Evolutionary conservation across 2,113 vertebrate species (phyloP).

Genomic region (Eonycteris spelaea): DNA sequence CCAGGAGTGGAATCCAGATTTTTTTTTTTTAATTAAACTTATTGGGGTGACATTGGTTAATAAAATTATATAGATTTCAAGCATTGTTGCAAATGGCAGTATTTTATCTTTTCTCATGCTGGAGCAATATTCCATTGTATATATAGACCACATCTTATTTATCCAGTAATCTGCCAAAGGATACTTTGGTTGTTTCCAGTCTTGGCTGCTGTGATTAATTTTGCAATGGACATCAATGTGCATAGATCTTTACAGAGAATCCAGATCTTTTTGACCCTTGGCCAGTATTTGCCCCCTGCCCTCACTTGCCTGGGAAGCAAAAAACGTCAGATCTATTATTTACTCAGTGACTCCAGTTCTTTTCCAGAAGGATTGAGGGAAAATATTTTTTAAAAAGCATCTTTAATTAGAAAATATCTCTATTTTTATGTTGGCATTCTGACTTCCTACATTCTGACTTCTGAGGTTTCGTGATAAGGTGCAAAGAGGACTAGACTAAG

Average conservation of each 20-base stretch:
- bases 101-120: no score
- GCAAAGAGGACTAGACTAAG: background rate
- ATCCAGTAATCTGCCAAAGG: no score
- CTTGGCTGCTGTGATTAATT: no score
- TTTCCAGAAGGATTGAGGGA: background rate
- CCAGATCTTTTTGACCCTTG: background rate
- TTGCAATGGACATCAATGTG: no score
- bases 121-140: no score
- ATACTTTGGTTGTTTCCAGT: no score
- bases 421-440: background rate
- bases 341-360: background rate
- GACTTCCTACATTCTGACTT: background rate
- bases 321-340: background rate
- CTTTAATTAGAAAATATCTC: constrained; percentile 1
- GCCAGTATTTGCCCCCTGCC: background rate
- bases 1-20: background rate
- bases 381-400: constrained; percentile 20
- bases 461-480: background rate
- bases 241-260: background rate
- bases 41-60: no score
- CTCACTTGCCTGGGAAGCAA: background rate
- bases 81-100: no score
- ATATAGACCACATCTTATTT: no score
- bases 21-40: no score
- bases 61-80: no score